Evolutionary conservation across 2,797 vertebrate genomes (phyloP).

Genomic region (Chaetophractus vellerosus): DNA sequence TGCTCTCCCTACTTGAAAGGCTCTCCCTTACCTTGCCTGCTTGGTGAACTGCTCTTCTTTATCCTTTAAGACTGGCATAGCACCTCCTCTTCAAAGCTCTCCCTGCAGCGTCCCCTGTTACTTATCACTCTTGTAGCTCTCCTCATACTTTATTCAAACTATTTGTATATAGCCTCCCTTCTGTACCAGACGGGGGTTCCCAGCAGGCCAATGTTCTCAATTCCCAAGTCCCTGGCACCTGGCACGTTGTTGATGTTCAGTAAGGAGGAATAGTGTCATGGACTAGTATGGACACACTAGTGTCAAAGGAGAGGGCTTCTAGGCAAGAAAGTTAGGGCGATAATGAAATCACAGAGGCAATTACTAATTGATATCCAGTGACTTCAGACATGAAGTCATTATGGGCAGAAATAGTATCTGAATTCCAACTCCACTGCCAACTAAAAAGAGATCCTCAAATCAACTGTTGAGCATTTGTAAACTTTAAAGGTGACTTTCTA

Average conservation of each 20-base stretch:
- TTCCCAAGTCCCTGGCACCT: background rate
- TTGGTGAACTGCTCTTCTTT: background rate
- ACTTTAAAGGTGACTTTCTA: background rate
- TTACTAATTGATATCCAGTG: background rate
- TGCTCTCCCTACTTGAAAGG: background rate
- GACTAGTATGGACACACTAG: fast-evolving
- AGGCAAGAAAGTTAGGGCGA: background rate
- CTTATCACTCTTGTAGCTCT: background rate
- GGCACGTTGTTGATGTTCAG: background rate
- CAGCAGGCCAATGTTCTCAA: background rate
- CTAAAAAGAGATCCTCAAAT: background rate
- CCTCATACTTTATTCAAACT: background rate
- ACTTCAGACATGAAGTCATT: background rate
- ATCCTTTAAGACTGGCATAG: background rate
- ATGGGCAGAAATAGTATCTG: background rate
- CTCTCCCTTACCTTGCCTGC: background rate
- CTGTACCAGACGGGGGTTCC: background rate
- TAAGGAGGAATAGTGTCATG: background rate
- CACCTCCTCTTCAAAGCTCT: background rate
- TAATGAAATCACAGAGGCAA: background rate
- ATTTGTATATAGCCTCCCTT: background rate
- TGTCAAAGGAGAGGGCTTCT: background rate
- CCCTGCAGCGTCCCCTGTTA: no score
- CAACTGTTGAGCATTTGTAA: background rate
- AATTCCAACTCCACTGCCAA: background rate